Conservation (phyloP, 2,888 invertebrate genomes). For the Caprella mutica region DNA sequence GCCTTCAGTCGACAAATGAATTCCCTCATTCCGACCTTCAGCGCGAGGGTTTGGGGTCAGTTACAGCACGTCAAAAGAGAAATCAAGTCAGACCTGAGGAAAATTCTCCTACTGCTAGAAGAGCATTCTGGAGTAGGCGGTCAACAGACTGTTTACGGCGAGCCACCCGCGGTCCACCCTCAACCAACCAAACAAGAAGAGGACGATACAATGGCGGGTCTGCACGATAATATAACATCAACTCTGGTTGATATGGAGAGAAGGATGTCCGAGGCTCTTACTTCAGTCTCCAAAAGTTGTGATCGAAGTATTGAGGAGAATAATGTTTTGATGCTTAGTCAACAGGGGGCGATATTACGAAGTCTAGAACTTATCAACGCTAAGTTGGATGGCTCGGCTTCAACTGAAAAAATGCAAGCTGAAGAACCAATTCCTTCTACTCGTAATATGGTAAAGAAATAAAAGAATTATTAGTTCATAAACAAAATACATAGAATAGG, state of each 20-base stretch:
- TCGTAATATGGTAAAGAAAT: no score
- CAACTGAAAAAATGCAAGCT: no score
- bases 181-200: no score
- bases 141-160: background rate
- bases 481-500: no score
- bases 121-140: background rate
- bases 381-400: background rate
- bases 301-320: constrained; percentile 3
- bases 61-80: constrained; percentile 5
- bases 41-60: constrained; percentile 1
- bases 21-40: no score
- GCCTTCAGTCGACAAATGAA: no score
- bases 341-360: background rate
- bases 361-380: background rate
- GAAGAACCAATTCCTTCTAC: no score
- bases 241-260: background rate
- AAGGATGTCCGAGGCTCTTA: background rate
- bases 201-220: no score
- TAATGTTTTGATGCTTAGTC: background rate
- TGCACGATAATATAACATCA: background rate
- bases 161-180: no score
- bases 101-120: background rate
- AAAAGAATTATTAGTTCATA: no score
- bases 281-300: background rate
- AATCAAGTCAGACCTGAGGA: background rate